Base-by-base conservation (phyloP, 1,140 invertebrate genomes). In the Drosophila ercepeae region DNA sequence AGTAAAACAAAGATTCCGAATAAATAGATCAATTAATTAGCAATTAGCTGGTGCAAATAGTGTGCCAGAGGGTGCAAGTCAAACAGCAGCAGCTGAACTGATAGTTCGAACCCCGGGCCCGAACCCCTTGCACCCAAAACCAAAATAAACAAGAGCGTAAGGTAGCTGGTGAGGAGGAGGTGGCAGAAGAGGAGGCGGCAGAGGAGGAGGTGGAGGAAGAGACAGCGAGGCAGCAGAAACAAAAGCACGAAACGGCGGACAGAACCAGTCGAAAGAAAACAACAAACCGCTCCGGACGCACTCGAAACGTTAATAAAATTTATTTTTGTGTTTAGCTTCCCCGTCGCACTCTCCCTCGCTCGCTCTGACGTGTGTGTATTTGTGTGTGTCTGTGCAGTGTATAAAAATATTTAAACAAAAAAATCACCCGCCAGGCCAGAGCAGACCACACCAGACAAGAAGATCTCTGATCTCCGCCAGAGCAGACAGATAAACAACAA, bases 351-450 rank as follows among this genome's bases (percentile, higher is more conserved):
- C 29, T 32, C 21, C 21, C 21, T 21, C 21, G 21, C 54, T 3
- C 7, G 36, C 39, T 14, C 29, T 32, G 11, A 9, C 25, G 34
- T 39, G 34, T 53, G 52, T 36, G 36, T 48, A 46, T 39, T 32
- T 48, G 57, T 34, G 39, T 23, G 46, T 46, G 32, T 34, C 14
- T 39, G 76, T 50, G 46, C 14, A 16, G 41, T 60, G 48, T 65
- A 60, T 74, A 70, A 69, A 69, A 77, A 86, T 88, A 88, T 77
- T 81, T 70, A 70, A 86, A 82, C 73, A 77, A 82, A 73, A 82
- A 73, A 88, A 74, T 86, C 76, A 65, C 74, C 52, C 53, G 75
- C 69, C 67, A 67, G 78, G 69, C 59, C 63, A n/a, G n/a, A n/a
- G n/a, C n/a, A n/a, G n/a, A n/a, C n/a, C n/a, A n/a, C n/a, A n/a